Conservation (phyloP, 1,140 invertebrate genomes). For the Macrocentrus cingulum region DNA sequence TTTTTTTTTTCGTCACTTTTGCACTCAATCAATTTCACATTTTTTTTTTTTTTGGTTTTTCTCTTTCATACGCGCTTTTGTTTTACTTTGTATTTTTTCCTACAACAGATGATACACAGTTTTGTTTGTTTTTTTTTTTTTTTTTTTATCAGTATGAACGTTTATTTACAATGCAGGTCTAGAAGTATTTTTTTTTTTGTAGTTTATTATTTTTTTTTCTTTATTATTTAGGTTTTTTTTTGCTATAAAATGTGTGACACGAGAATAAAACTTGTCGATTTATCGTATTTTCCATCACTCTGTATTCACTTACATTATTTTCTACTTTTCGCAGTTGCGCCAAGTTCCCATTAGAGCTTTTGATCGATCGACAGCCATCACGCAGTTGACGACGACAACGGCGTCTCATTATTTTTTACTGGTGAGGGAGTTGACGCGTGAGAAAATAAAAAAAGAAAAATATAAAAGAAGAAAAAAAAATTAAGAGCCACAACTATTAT, state of each 20-base stretch:
- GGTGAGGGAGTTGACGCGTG: no score
- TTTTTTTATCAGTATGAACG: constrained; percentile 24
- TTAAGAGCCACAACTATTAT: no score
- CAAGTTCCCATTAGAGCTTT: background rate
- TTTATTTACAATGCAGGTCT: constrained; percentile 24
- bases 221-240: no score
- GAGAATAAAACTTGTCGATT: no score
- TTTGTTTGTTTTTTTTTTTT: no score
- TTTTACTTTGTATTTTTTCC: constrained; percentile 30
- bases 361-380: background rate
- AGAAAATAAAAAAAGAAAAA: background rate
- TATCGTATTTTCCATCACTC: no score
- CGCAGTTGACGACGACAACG: background rate
- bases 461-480: no score
- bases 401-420: no score
- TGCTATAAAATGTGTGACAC: no score
- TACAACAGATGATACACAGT: constrained; percentile 42
- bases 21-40: constrained; percentile 32
- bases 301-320: no score
- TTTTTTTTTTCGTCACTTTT: constrained; percentile 8
- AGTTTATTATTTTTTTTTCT: constrained; percentile 4
- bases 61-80: constrained; percentile 14
- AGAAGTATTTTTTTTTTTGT: constrained; percentile 6
- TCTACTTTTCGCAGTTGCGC: no score
- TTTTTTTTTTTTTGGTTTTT: constrained; percentile 21